phyloP scores from a whole-genome alignment of 1,140 invertebrate species.

The Hermatobates lingyangjiaoensis region DNA sequence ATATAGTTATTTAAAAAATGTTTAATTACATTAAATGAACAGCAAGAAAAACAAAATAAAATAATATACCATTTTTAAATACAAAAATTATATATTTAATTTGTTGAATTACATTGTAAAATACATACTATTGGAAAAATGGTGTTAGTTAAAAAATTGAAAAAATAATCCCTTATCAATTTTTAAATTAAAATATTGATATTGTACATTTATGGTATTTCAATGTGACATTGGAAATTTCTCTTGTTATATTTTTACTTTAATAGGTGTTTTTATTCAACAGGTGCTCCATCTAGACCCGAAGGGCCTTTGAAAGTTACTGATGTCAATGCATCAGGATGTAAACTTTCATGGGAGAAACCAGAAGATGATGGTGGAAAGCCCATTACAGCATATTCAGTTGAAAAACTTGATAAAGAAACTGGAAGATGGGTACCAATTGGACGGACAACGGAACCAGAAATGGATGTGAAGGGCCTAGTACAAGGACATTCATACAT shows the following conservation, averaged over 20 bases:
- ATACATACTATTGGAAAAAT: no score
- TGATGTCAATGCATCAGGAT: slow-evolving; percentile 79
- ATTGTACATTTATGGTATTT: neutral
- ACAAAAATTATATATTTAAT: no score
- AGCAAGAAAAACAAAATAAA: no score
- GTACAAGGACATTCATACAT: slow-evolving; percentile 88
- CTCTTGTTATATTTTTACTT: neutral
- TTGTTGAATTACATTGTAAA: no score
- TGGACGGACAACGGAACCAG: slow-evolving; percentile 60
- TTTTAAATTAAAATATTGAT: neutral
- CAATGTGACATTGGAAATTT: neutral
- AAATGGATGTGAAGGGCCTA: slow-evolving; percentile 79
- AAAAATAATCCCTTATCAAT: no score
- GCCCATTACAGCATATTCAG: slow-evolving; percentile 84
- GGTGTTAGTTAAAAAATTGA: no score
- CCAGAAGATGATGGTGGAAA: slow-evolving; percentile 96
- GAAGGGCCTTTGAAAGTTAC: slow-evolving; percentile 80
- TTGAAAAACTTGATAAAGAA: slow-evolving; percentile 88
- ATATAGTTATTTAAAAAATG: no score
- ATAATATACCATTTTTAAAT: no score
- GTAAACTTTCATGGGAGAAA: slow-evolving; percentile 89
- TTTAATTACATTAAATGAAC: no score
- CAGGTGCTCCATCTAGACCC: slow-evolving; percentile 60
- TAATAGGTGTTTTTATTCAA: neutral
- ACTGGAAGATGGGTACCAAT: slow-evolving; percentile 88